Percentiles rank a stretch among this genome's conserved stretches.
Conservation (phyloP, 1,140 invertebrate species). For the Psix sp. region DNA sequence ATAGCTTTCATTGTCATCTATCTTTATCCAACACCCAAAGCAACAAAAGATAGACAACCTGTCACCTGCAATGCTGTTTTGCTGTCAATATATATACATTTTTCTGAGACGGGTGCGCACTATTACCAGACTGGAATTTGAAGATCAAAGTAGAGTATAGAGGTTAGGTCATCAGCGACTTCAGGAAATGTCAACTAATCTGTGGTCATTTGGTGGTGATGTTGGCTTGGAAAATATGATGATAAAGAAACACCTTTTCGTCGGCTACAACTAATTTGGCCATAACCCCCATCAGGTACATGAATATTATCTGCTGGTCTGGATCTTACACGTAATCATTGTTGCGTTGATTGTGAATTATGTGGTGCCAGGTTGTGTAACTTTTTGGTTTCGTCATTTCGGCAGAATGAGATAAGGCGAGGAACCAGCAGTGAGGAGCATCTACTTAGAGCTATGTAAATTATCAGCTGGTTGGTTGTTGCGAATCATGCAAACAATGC, state of each 20-base stretch:
- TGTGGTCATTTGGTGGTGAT: background rate
- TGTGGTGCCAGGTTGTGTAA: slow-evolving; percentile 26
- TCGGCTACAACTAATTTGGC: background rate
- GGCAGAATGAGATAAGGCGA: slow-evolving; percentile 9
- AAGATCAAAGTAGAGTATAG: background rate
- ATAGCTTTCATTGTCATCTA: too few relatives aligned
- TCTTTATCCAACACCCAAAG: too few relatives aligned
- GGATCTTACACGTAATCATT: slow-evolving; percentile 33
- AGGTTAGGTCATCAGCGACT: background rate
- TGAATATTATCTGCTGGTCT: slow-evolving; percentile 24
- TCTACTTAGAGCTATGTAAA: slow-evolving; percentile 21
- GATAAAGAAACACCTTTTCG: slow-evolving; percentile 9
- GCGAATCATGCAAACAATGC: slow-evolving; percentile 56
- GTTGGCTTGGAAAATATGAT: slow-evolving; percentile 7
- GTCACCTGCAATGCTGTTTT: too few relatives aligned
- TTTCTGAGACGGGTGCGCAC: background rate
- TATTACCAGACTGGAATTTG: background rate
- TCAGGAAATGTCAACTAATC: background rate
- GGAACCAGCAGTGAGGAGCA: background rate
- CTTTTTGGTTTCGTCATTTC: slow-evolving; percentile 22
- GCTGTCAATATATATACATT: too few relatives aligned
- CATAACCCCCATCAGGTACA: slow-evolving; percentile 1
- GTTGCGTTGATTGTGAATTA: slow-evolving; percentile 14
- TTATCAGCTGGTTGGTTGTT: slow-evolving; percentile 11
- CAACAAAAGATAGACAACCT: too few relatives aligned